Conservation (phyloP, 1,140 invertebrate genomes). For the Tribolium castaneum region DNA sequence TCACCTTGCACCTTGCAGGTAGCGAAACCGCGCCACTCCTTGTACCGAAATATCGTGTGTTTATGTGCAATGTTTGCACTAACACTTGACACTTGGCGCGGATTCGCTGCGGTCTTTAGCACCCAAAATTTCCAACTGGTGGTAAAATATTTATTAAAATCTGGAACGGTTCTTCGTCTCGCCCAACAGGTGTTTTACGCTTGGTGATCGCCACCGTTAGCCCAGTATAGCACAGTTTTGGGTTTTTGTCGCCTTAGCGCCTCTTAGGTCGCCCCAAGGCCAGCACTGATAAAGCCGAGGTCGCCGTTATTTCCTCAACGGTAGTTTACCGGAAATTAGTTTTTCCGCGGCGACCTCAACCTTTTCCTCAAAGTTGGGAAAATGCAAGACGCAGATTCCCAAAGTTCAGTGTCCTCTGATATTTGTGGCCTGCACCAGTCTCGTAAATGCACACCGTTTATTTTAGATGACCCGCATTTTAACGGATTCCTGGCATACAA, state of each 20-base stretch:
- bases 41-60: slow-evolving; percentile 1
- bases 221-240: not conserved
- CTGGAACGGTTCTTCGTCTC: slow-evolving; percentile 1
- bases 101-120: not conserved
- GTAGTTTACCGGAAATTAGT: not conserved
- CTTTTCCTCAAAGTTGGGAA: not conserved
- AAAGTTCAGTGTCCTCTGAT: slow-evolving; percentile 26
- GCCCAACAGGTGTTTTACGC: slow-evolving; percentile 19
- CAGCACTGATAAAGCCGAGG: not conserved
- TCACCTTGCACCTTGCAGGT: slow-evolving; percentile 32
- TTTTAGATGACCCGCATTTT: slow-evolving; percentile 34
- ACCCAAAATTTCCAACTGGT: not conserved
- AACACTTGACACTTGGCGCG: slow-evolving; percentile 19
- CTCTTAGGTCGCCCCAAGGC: not conserved
- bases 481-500: slow-evolving; percentile 14
- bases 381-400: slow-evolving; percentile 19
- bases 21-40: slow-evolving; percentile 21
- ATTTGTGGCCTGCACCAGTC: slow-evolving; percentile 27
- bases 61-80: slow-evolving; percentile 26
- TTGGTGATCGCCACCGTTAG: slow-evolving; percentile 7
- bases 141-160: not conserved
- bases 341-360: not conserved
- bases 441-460: slow-evolving; percentile 29
- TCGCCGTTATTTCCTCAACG: not conserved
- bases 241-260: not conserved